Conservation (phyloP, 1,140 invertebrate species). For the Goniozus legneri region DNA sequence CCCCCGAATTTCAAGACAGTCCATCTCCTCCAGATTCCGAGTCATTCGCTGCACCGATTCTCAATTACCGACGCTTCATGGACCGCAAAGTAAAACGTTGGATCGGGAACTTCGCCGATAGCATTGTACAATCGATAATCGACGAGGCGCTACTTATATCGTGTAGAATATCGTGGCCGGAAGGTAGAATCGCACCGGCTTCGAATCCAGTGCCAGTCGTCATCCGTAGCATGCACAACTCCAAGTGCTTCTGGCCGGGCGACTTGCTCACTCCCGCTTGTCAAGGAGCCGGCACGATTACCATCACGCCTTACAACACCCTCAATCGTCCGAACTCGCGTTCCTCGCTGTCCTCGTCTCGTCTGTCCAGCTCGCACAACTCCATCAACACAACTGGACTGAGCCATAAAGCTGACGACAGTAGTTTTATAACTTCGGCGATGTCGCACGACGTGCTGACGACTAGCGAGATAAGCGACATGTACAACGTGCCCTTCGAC, state of each 20-base stretch:
- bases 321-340: constrained; percentile 66
- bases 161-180: constrained; percentile 49
- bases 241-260: constrained; percentile 60
- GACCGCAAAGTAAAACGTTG: constrained; percentile 31
- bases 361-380: constrained; percentile 77
- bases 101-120: constrained; percentile 41
- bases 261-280: constrained; percentile 61
- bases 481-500: constrained; percentile 82
- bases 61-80: constrained; percentile 30
- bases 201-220: constrained; percentile 18
- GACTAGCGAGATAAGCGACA: constrained; percentile 71
- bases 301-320: constrained; percentile 50
- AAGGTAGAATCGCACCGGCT: constrained; percentile 34
- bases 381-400: constrained; percentile 69
- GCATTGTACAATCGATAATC: constrained; percentile 38
- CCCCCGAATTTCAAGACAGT: constrained; percentile 73
- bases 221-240: constrained; percentile 25
- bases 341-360: constrained; percentile 68
- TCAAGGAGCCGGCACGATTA: constrained; percentile 47
- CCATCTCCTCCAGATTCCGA: constrained; percentile 48
- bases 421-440: constrained; percentile 80
- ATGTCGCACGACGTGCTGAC: constrained; percentile 77
- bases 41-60: constrained; percentile 39
- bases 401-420: constrained; percentile 71
- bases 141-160: constrained; percentile 46